A percentile compares a stretch with the other conserved stretches of the same genome.
Conservation (phyloP, 2,888 invertebrate species). For the Pyrgus malvae region DNA sequence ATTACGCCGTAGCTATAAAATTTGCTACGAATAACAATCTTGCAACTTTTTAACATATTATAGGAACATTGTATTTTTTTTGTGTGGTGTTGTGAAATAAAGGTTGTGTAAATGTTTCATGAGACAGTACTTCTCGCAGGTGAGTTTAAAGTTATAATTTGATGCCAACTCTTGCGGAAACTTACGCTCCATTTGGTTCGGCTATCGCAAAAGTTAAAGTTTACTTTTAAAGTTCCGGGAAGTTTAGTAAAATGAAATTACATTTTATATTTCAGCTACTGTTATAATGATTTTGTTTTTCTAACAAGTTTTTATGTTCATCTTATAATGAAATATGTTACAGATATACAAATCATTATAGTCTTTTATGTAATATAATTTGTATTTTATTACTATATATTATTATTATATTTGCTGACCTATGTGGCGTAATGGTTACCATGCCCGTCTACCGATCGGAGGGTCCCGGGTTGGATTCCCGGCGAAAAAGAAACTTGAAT, state of each 20-base stretch:
- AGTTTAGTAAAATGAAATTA: background rate
- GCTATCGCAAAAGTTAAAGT: background rate
- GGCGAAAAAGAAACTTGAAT: too few relatives aligned
- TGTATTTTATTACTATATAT: too few relatives aligned
- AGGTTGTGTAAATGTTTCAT: slow-evolving; percentile 7
- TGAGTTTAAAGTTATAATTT: slow-evolving; percentile 10
- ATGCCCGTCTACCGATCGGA: too few relatives aligned
- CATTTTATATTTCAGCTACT: background rate
- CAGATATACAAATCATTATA: too few relatives aligned
- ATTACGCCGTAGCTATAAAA: background rate
- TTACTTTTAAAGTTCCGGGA: slow-evolving; percentile 1
- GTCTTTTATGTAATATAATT: too few relatives aligned
- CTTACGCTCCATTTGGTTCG: slow-evolving; percentile 4
- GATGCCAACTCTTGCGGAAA: slow-evolving; percentile 4
- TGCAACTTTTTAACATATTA: background rate
- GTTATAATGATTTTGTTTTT: background rate
- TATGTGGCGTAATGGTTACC: too few relatives aligned
- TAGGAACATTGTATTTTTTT: background rate
- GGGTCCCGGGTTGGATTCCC: too few relatives aligned
- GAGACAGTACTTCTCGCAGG: background rate
- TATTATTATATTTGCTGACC: too few relatives aligned
- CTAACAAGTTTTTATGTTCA: background rate
- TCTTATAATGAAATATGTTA: too few relatives aligned
- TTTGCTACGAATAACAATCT: background rate
- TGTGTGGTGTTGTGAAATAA: slow-evolving; percentile 7